Percentiles rank a stretch among this genome's conserved stretches.
Conservation (phyloP, 2,797 vertebrate genomes). For the Halcyon chelicuti region DNA sequence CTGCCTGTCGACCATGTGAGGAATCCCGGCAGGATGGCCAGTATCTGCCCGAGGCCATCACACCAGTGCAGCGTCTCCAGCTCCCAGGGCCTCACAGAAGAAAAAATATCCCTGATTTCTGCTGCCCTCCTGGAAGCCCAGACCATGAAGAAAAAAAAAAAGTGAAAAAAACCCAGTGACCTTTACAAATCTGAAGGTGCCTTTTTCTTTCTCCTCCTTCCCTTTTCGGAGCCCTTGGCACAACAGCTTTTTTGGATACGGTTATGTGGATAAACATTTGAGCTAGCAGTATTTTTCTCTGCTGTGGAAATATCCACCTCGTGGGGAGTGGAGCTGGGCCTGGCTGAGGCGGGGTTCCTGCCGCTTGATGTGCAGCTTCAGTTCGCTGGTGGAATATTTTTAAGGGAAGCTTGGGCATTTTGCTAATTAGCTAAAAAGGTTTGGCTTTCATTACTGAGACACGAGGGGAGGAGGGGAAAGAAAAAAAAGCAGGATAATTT, state of each 20-base stretch:
- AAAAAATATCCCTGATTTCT: background rate
- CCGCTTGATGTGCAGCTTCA: background rate
- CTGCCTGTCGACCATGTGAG: background rate
- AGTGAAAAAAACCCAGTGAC: background rate
- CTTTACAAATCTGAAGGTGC: slow-evolving; percentile 6
- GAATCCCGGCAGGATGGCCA: background rate
- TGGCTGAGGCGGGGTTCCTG: background rate
- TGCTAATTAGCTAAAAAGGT: slow-evolving; percentile 57
- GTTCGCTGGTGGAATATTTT: slow-evolving; percentile 27
- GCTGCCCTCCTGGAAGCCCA: background rate
- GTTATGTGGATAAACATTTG: background rate
- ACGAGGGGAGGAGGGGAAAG: background rate
- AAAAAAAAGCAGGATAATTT: background rate
- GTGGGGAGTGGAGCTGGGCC: background rate
- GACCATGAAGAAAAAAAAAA: background rate
- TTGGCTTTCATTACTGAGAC: slow-evolving; percentile 20
- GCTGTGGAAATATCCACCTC: background rate
- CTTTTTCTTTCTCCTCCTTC: background rate
- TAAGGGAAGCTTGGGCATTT: background rate
- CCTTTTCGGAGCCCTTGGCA: background rate
- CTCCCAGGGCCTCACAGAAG: background rate
- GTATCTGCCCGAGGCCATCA: background rate
- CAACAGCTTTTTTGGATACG: background rate
- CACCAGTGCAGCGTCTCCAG: rapidly evolving
- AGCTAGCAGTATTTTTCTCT: background rate